Base-by-base conservation (phyloP, 2,113 vertebrate genomes). In the Paradisaea rubra region DNA sequence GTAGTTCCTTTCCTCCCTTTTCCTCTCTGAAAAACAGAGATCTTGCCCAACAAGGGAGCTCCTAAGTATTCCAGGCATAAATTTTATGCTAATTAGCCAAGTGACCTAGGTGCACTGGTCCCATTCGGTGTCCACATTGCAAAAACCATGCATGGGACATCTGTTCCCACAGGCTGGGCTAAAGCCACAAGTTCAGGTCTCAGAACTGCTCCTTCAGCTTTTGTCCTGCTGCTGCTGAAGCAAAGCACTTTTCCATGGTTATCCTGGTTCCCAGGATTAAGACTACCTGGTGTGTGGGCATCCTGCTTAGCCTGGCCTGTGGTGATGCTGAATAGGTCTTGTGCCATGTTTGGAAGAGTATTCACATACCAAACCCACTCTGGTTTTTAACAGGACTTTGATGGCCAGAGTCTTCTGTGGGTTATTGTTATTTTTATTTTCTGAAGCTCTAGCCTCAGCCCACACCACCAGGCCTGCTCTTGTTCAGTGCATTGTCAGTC, bases 11-110 rank as follows among this genome's bases (percentile, higher is more conserved):
- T 24, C 27, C 49, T 79, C 39, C 6, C 16, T 69, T 93, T 72
- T 39, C 42, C 30, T 42, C 37, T 53, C 15, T 35, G 15, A 70
- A 70, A 81, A 90, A 10, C 2, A 68, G 37, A 44, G 18, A 59
- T 44, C 33, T 73, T 0, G 0, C 13, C 30, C 12, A 60, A 14
- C 4, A 60, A 49, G 12, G 7, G 3, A 47, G 12, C 22, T 72
- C 22, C 5, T 53, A 64, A 64, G 9, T 64, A 69, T 13, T 22
- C 35, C 66, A 59, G 12, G 27, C 22, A 85, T 50, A 71, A 44
- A 68, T 57, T 61, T 39, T 27, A 57, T 10, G 7, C 15, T 86
- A 39, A 82, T 61, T 30, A 89, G 35, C 12, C 42, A 39, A 86
- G 35, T 17, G 30, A 59, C 28, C 21, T 16, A 56, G 10, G 9